Evolutionary conservation across 2,113 vertebrate species (phyloP), one percentile per base, ranked within the genome.

Genomic region (Choloepus hoffmanni): DNA sequence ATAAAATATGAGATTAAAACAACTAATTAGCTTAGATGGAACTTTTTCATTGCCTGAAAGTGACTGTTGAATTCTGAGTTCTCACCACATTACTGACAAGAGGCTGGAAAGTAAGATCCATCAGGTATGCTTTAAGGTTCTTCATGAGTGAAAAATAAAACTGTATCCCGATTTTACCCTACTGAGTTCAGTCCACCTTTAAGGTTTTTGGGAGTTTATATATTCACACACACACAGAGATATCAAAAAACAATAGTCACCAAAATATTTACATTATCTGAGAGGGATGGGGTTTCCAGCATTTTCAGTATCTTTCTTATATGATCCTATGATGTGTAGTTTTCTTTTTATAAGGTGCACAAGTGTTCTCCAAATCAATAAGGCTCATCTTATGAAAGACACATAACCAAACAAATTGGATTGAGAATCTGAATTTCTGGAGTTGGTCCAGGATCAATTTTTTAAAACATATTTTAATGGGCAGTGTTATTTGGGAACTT

Each of bases 251-350:
- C 18, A 84, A 58, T 13, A 5, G 19, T 48, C 45, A 58, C 53
- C 85, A 88, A 95, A 77, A 82, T 62, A 36, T 88, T 72, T 84
- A 74, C 60, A 19, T 50, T 77, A 33, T 86, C 70, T 84, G 70
- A 79, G 70, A 93, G n/a, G 50, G 68, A 50, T 50, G 15, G 3
- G 9, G 55, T 85, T 90, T 81, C n/a, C 78, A 48, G 15, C n/a
- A 43, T 55, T 86, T 73, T 63, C 33, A 16, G 4, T 16, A 67
- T 16, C 30, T 67, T 67, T 15, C 28, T 67, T 33, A 33, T 67
- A 33, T n/a, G 14, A 6, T 14, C 6, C 63, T 67, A 9, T 28
- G 7, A 63, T 63, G 10, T 26, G 30, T 67, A 13, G 33, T 67
- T 67, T 67, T 67, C 63, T 67, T n/a, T 33, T 15, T 7, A 67